Percentiles rank a stretch among this genome's conserved stretches.
These are phyloP conservation scores for Hippolais icterina DNA, from an alignment of 2,113 vertebrate species.

Conservation along the genomic window DNA sequence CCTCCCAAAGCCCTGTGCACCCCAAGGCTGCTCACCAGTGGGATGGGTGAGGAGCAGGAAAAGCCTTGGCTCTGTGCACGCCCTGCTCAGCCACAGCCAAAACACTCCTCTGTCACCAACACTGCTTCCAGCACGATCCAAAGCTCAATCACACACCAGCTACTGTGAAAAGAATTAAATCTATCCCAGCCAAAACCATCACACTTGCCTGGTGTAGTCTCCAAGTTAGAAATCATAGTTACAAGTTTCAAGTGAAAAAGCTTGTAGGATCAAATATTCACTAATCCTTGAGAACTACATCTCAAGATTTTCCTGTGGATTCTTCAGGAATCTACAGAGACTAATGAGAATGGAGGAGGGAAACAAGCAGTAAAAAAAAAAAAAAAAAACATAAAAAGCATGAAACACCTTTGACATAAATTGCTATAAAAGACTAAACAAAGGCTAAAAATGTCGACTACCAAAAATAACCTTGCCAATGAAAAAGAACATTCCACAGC, in stretches of 20 bases:
- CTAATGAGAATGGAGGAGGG: not conserved
- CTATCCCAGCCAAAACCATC: not conserved
- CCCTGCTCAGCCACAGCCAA: not conserved
- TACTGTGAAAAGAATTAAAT: not conserved
- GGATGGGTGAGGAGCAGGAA: not conserved
- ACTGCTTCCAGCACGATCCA: not conserved
- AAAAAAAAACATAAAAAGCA: not conserved
- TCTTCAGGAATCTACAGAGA: not conserved
- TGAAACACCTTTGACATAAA: not conserved
- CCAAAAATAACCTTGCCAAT: not conserved
- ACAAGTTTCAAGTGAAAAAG: not conserved
- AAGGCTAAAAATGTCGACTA: not conserved
- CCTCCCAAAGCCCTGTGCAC: not conserved
- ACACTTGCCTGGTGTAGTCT: not conserved
- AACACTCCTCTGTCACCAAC: not conserved
- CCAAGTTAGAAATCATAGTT: not conserved
- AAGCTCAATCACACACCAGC: not conserved
- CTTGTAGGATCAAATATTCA: not conserved
- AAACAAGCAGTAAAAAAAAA: not conserved
- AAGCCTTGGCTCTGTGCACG: not conserved
- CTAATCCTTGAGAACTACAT: not conserved
- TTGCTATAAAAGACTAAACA: not conserved
- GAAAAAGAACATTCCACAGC: not conserved
- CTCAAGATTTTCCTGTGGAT: not conserved
- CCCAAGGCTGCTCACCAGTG: fast-evolving